Conservation (phyloP, 2,888 invertebrate genomes). For the Eucera pruinosa region DNA sequence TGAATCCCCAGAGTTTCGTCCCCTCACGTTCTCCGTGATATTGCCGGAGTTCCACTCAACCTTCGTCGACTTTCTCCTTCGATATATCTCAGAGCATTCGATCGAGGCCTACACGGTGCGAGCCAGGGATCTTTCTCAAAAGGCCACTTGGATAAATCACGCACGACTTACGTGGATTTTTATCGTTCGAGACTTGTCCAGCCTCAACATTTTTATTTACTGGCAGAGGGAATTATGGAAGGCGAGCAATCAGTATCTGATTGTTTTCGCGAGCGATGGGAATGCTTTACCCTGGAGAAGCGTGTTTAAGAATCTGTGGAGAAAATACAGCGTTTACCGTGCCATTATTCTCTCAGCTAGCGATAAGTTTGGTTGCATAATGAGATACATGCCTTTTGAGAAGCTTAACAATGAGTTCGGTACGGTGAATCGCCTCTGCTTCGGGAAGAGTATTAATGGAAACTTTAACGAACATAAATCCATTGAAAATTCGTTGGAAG, state of each 20-base stretch:
- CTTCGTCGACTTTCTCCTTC: slow-evolving; percentile 41
- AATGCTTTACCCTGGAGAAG: slow-evolving; percentile 4
- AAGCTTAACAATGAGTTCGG: slow-evolving; percentile 42
- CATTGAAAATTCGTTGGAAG: background rate
- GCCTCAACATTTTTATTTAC: slow-evolving; percentile 45
- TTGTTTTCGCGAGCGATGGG: slow-evolving; percentile 45
- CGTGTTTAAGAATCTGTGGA: slow-evolving; percentile 64
- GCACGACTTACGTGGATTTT: slow-evolving; percentile 67
- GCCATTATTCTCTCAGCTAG: slow-evolving; percentile 36
- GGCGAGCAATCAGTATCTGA: slow-evolving; percentile 56
- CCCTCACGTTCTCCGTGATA: slow-evolving; percentile 61
- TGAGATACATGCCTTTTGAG: slow-evolving; percentile 67
- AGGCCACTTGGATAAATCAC: slow-evolving; percentile 22
- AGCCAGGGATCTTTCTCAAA: slow-evolving; percentile 18
- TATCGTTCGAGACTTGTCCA: slow-evolving; percentile 38
- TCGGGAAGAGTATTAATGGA: background rate
- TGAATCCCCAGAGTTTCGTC: slow-evolving; percentile 58
- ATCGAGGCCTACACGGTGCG: slow-evolving; percentile 53
- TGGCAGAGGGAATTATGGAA: slow-evolving; percentile 60
- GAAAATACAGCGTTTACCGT: slow-evolving; percentile 50
- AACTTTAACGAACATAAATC: background rate
- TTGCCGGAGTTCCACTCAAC: slow-evolving; percentile 27
- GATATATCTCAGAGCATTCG: slow-evolving; percentile 31
- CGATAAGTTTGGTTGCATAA: slow-evolving; percentile 66
- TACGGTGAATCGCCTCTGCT: slow-evolving; percentile 36